Percentiles rank a stretch among this genome's conserved stretches.
Conservation (phyloP, 1,140 invertebrate species). For the Papilio polytes region DNA sequence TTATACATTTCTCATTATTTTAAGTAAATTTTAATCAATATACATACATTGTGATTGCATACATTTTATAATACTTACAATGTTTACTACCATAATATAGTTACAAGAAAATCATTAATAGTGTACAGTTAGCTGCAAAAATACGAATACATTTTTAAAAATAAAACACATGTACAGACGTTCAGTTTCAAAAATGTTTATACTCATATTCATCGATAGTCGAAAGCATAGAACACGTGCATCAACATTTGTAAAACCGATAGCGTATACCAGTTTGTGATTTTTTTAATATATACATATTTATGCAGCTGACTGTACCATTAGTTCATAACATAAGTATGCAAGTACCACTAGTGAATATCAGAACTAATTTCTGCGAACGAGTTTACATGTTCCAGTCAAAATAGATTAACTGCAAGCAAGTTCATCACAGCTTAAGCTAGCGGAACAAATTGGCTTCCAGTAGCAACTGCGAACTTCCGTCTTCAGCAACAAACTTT, state of each 20-base stretch:
- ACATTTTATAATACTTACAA: not conserved
- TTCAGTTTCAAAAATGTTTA: too few relatives aligned
- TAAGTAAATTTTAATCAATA: too few relatives aligned
- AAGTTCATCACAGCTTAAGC: constrained; percentile 31
- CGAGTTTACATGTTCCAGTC: not conserved
- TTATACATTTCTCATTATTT: not conserved
- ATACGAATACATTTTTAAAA: too few relatives aligned
- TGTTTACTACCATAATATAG: not conserved
- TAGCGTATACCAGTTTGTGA: too few relatives aligned
- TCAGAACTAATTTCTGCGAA: not conserved
- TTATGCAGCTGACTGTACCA: not conserved
- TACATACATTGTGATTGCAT: too few relatives aligned
- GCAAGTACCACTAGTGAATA: not conserved
- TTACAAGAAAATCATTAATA: too few relatives aligned
- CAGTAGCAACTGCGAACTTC: constrained; percentile 20
- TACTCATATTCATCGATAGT: too few relatives aligned
- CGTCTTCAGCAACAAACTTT: constrained; percentile 30
- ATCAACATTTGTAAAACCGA: too few relatives aligned
- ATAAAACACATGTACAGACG: too few relatives aligned
- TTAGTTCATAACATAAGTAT: not conserved
- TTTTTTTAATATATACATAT: too few relatives aligned
- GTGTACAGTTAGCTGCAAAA: too few relatives aligned
- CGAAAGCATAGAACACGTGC: too few relatives aligned
- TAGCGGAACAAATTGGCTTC: constrained; percentile 38
- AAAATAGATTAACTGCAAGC: constrained; percentile 32